phyloP scores from a whole-genome alignment of 2,113 vertebrate species.

The Scortum barcoo region DNA sequence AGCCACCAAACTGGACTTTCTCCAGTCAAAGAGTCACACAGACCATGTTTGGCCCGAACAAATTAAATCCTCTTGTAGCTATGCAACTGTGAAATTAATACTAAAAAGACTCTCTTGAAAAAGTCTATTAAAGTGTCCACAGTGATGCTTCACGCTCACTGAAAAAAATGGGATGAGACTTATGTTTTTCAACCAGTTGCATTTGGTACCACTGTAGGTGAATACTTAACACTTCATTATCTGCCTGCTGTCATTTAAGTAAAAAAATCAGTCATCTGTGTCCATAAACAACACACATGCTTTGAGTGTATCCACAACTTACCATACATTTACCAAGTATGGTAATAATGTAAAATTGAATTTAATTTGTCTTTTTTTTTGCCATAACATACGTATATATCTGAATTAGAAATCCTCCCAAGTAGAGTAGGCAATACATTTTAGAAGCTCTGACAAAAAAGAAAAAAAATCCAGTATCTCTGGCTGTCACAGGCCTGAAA shows the following conservation, averaged over 20 bases:
- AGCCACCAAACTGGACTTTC: slow-evolving; percentile 67
- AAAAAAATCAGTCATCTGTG: background rate
- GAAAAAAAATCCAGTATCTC: no score
- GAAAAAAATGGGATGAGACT: slow-evolving; percentile 34
- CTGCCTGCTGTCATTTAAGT: background rate
- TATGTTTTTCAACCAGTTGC: slow-evolving; percentile 31
- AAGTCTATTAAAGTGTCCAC: slow-evolving; percentile 73
- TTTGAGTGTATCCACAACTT: background rate
- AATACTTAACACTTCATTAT: slow-evolving; percentile 9
- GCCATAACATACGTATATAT: no score
- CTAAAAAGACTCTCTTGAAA: slow-evolving; percentile 72
- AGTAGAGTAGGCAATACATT: no score
- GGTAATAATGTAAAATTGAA: no score
- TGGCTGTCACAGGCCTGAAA: no score
- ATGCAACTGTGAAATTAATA: slow-evolving; percentile 85
- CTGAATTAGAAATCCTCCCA: no score
- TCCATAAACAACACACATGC: background rate
- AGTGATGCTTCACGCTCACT: slow-evolving; percentile 60
- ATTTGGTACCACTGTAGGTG: background rate
- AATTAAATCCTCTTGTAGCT: slow-evolving; percentile 81
- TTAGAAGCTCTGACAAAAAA: no score
- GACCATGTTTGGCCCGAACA: slow-evolving; percentile 73
- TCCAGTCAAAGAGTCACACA: slow-evolving; percentile 69
- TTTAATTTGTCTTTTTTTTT: no score
- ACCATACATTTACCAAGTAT: no score